Conservation (phyloP, 1,140 invertebrate genomes). For the Oryzaephilus surinamensis region DNA sequence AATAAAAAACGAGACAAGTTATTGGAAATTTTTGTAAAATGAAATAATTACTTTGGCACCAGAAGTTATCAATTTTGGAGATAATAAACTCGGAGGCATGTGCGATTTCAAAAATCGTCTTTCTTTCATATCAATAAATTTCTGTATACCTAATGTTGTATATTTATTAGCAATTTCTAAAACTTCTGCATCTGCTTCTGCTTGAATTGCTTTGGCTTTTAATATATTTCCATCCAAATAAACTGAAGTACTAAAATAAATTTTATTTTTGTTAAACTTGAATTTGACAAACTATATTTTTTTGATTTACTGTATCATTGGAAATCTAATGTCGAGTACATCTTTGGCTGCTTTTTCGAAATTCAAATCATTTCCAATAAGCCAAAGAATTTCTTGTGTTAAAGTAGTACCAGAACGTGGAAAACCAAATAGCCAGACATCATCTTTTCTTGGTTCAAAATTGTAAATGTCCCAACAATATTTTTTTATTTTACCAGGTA, state of each 20-base stretch:
- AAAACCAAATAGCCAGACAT: slow-evolving; percentile 62
- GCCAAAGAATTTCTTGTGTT: slow-evolving; percentile 67
- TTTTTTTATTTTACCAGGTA: too few relatives aligned
- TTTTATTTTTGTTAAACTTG: too few relatives aligned
- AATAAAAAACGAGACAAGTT: slow-evolving; percentile 8
- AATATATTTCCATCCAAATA: background rate
- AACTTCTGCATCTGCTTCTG: background rate
- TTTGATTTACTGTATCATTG: slow-evolving; percentile 31
- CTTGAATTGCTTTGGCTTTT: too few relatives aligned
- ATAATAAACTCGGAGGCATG: slow-evolving; percentile 55
- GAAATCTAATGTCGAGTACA: slow-evolving; percentile 30
- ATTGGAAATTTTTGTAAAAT: slow-evolving; percentile 17
- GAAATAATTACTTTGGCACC: slow-evolving; percentile 42
- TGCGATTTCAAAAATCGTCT: slow-evolving; percentile 54
- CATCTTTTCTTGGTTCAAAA: slow-evolving; percentile 32
- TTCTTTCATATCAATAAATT: background rate
- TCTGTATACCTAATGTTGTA: background rate
- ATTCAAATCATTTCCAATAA: slow-evolving; percentile 57
- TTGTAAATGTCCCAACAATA: background rate
- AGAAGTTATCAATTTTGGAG: slow-evolving; percentile 48
- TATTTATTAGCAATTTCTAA: background rate
- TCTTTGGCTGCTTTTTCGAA: slow-evolving; percentile 45
- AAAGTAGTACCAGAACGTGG: slow-evolving; percentile 68
- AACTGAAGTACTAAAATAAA: background rate
- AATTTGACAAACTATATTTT: background rate